Base-by-base conservation (phyloP, 2,113 vertebrate genomes). In the Cebidichthys violaceus region DNA sequence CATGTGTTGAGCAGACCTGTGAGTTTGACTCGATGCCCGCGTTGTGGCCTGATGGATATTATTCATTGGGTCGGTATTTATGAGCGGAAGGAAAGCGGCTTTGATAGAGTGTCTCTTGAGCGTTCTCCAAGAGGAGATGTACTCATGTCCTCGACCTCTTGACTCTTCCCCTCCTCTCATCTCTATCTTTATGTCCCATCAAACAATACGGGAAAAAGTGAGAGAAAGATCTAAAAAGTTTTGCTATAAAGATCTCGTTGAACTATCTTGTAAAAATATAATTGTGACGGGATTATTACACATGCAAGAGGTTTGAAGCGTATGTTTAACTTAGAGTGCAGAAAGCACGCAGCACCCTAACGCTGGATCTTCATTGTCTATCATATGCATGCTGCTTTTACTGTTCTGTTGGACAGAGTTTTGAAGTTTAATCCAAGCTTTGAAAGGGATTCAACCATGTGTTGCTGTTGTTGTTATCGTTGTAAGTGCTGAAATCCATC, bases 1-100 rank as follows among this genome's bases (percentile, higher is more conserved):
- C 93, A 95, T 92, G 88, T 95, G 94, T 84, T 55, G 69, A 84
- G 84, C 95, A 95, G 88, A 94, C 92, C 86, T 86, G 74, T 20
- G 84, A 82, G 75, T 78, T 61, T 66, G 89, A 89, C 67, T 83
- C 7, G 77, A 86, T 83, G 88, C 83, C 82, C 52, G 33, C 13
- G 9, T 74, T 24, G 66, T 75, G 77, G 81, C 39, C 13, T 24
- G 29, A 45, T 79, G 65, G 66, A 61, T 88, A 78, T 89, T 88
- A 88, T 85, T 91, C 83, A 88, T 24, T 64, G 75, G 64, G 75
- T 73, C 79, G 86, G 81, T 89, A 88, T 93, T 94, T 92, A 94
- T 86, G 81, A 77, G 84, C 85, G 81, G 91, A 92, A 86, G 92
- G 81, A 92, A 93, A 75, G 82, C 6, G 8, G 15, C 87, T 93